Conservation (phyloP, 1,140 invertebrate species). For the Drosophila persimilis region DNA sequence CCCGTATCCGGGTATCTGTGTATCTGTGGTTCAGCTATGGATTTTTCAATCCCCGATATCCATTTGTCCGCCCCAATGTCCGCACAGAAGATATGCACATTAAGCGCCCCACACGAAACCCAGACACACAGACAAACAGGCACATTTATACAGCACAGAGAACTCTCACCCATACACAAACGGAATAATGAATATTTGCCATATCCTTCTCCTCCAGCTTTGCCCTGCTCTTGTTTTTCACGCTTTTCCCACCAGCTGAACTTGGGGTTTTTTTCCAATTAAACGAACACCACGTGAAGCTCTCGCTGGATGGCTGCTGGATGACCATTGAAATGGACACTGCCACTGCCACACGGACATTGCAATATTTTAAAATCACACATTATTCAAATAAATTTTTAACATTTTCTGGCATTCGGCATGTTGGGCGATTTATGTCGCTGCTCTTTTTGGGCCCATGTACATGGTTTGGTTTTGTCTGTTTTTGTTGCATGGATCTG, state of each 20-base stretch:
- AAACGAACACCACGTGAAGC: constrained; percentile 64
- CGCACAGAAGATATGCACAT: constrained; percentile 80
- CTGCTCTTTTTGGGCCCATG: constrained; percentile 17
- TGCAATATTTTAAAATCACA: constrained; percentile 80
- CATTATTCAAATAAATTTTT: constrained; percentile 81
- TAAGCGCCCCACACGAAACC: constrained; percentile 65
- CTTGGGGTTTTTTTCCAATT: constrained; percentile 72
- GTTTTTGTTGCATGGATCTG: constrained; percentile 55
- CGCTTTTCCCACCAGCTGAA: constrained; percentile 28
- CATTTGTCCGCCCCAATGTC: constrained; percentile 73
- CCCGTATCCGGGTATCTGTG: constrained; percentile 56
- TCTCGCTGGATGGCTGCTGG: constrained; percentile 40
- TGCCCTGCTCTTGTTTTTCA: constrained; percentile 35
- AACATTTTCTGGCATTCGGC: constrained; percentile 39
- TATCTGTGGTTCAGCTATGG: constrained; percentile 79
- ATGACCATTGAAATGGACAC: constrained; percentile 37
- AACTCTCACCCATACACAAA: constrained; percentile 52
- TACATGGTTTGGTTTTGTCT: constrained; percentile 18
- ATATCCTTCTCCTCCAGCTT: background rate
- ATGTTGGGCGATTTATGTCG: constrained; percentile 34
- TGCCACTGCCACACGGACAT: constrained; percentile 14
- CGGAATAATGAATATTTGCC: constrained; percentile 79
- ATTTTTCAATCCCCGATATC: constrained; percentile 82
- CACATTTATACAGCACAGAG: constrained; percentile 25
- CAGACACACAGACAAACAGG: constrained; percentile 18